Evolutionary conservation across 2,888 invertebrate species (phyloP), one percentile per base, ranked within the genome.

Genomic region (Oscheius sp.): DNA sequence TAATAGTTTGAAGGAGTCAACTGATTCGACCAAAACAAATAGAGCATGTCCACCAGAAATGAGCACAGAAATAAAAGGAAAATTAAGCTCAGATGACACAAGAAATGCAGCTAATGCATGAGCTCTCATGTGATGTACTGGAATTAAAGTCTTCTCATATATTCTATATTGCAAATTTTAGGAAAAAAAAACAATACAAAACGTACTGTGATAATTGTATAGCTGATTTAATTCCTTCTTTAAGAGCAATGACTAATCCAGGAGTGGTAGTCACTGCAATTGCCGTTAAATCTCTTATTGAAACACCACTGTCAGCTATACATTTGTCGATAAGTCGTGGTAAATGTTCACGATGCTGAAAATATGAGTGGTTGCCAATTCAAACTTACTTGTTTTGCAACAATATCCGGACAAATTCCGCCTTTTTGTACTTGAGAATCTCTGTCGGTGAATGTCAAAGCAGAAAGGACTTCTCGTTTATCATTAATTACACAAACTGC

Each of bases 121-220:
- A 1, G 99, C 98, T 91, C 97, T 93, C 99, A 99, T 99, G 86
- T 99, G 99, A 91, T 99, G 98, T 74, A 99, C 93, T 0, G 98
- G 96, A 88, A 99, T 94, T 78, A 98, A 90, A 0, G 95, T 95
- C 64, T 79, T 72, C 12, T 73, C 55, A 45, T 72, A 69, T 6
- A 21, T 29, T 46, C 84, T 82, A n/a, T 35, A 16, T 82, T 63
- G 25, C 29, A 59, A 35, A 59, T 21, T 35, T 35, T 18, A 59
- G 9, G n/a, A 13, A 3, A 49, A 13, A 16, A 43, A n/a, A 53
- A 68, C 35, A n/a, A n/a, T n/a, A n/a, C n/a, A 59, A 46, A 63
- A 56, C 53, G 21, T 52, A 87, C 87, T 80, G 84, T 6, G 85
- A 78, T n/a, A 87, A 55, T 12, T 71, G 45, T n/a, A 87, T 76